Conservation (phyloP, 2,113 vertebrate species). For the Tiliqua scincoides region DNA sequence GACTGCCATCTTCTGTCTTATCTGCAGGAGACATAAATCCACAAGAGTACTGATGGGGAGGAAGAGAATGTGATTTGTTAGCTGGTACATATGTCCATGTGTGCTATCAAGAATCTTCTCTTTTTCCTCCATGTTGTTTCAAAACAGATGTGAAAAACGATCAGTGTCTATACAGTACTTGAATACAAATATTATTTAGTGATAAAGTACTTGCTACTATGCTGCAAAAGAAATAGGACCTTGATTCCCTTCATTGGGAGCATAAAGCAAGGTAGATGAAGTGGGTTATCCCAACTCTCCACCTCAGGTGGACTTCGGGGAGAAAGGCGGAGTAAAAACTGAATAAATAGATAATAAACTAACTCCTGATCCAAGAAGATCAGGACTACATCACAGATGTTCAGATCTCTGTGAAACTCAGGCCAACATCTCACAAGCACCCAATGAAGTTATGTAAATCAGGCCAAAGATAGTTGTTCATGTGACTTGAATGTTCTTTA, state of each 20-base stretch:
- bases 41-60: background rate
- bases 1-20: constrained; percentile 66
- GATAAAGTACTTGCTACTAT: background rate
- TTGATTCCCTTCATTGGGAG: background rate
- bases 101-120: background rate
- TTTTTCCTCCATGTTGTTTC: background rate
- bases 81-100: background rate
- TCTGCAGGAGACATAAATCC: background rate
- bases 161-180: background rate
- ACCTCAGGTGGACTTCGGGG: no score
- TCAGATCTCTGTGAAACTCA: background rate
- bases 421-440: background rate
- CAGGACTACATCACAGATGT: background rate
- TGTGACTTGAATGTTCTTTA: background rate
- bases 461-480: background rate
- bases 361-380: background rate
- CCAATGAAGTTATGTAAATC: background rate
- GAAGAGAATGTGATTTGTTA: background rate
- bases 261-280: background rate
- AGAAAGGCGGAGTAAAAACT: no score
- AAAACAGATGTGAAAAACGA: background rate
- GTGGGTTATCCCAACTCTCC: background rate
- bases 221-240: background rate
- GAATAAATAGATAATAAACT: no score
- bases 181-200: background rate